Base-by-base conservation (phyloP, 2,797 vertebrate genomes). In the Oryzias dopingdopingensis region DNA sequence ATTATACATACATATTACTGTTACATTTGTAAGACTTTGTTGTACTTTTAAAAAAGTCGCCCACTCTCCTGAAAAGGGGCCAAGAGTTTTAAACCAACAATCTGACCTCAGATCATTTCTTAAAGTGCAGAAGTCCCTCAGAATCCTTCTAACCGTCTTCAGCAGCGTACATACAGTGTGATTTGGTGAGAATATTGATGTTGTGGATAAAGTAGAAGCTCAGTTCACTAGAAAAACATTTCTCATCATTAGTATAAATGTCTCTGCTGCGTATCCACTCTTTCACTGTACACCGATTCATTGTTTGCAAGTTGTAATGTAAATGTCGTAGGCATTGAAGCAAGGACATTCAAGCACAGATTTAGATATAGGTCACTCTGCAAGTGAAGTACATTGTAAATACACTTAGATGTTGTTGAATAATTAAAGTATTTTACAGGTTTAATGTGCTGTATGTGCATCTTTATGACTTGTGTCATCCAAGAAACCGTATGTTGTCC, bases 341-440 rank as follows among this genome's bases (percentile, higher is more conserved):
- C 46, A 42, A 54, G 13, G 44, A 13, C 10, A 18, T 43, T 41
- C 29, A 73, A 76, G 76, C 65, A 80, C 75, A 79, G 67, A 52
- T 72, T 32, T 53, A 60, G 22, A 46, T 42, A 46, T 47, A 65
- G 40, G n/a, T 78, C 58, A 63, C 40, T 49, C 26, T 62, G 59
- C 76, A 58, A 71, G 52, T 62, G 70, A 80, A 85, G 81, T 83
- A 83, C 82, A 84, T 82, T 69, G 56, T 83, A 61, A 73, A 83
- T 67, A 73, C 79, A 77, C 56, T 51, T 78, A 48, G 20, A 41
- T 74, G 53, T 71, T 62, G 74, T 80, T 44, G 51, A 69, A 63
- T 79, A 43, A 46, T 53, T 59, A 70, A 56, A 23, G 63, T 76
- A 65, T 80, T 72, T 73, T 49, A 79, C 40, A 32, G 74, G 67